A percentile compares a stretch with the other conserved stretches of the same genome.
These are phyloP conservation scores for Helogale parvula DNA, from an alignment of 2,113 vertebrate genomes.

Conservation along the genomic window DNA sequence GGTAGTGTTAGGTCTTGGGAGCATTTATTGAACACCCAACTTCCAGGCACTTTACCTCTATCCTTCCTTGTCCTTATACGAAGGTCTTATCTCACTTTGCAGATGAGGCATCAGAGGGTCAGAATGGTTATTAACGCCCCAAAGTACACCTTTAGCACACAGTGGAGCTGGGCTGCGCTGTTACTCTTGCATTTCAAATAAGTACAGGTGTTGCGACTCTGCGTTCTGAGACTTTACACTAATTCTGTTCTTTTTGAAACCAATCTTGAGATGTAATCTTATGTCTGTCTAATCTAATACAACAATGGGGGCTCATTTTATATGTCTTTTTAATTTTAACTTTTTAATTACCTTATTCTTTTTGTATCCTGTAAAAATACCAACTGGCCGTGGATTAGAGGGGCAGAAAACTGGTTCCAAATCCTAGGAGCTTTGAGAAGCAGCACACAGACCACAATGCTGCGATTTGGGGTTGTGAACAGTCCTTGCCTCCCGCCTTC, in stretches of 20 bases:
- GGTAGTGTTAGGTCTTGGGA: background rate
- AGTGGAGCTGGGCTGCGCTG: background rate
- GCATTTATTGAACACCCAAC: background rate
- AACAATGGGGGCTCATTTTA: background rate
- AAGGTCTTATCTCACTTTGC: background rate
- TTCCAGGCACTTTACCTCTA: background rate
- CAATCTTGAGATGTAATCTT: background rate
- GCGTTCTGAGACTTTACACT: background rate
- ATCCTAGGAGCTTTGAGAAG: background rate
- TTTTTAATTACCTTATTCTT: background rate
- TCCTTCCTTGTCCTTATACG: background rate
- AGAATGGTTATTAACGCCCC: background rate
- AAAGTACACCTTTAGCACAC: background rate
- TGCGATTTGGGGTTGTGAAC: background rate
- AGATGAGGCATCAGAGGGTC: background rate
- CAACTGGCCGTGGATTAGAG: background rate
- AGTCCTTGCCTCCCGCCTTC: background rate
- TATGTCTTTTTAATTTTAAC: background rate
- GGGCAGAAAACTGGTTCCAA: background rate
- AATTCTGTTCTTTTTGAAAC: background rate
- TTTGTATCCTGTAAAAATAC: background rate
- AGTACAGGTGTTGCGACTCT: background rate
- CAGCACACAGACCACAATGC: background rate
- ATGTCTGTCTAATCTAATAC: background rate
- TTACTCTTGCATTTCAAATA: rapidly evolving